Base-by-base conservation (phyloP, 2,888 invertebrate species). In the Drosophila emarginata region DNA sequence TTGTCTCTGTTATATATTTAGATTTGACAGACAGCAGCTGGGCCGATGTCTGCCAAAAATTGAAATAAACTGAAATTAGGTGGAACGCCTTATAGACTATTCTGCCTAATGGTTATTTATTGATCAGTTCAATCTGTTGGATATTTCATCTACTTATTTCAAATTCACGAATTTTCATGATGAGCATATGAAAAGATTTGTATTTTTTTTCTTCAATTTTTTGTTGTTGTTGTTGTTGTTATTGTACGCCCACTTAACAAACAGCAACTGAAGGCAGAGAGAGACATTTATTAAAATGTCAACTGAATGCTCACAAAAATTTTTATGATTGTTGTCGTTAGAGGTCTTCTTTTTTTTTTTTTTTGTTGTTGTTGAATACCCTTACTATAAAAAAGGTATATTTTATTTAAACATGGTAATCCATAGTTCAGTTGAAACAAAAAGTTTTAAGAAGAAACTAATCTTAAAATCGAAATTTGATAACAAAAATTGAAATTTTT, bases 241-340 rank as follows among this genome's bases (percentile, higher is more conserved):
- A 45, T 45, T 45, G 18, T 45, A 45, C 45, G 45, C 45, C 45
- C 45, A 45, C 45, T 45, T 45, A 45, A 45, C 45, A 45, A 18
- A 45, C 18, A 45, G 12, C 59, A 36, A 59, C 15, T n/a, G n/a
- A 32, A 28, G 15, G 59, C 45, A 40, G 23, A 28, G 63, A 63
- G 63, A 50, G 67, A 21, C 70, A 85, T 85, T 87, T 85, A 78
- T 85, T 81, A 81, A 84, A 81, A 79, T 84, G 84, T 84, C 81
- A 87, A 84, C 79, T 87, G 84, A 73, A 72, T 78, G 81, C 85
- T 74, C 75, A 71, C 79, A 67, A 66, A 60, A 36, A 45, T 11
- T 12, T 64, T 68, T 72, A 70, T 78, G 77, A 64, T 77, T 81
- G 62, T 76, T 77, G 65, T 65, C n/a, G 61, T 58, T 65, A 62